Percentiles rank a stretch among this genome's conserved stretches.
phyloP scores from a whole-genome alignment of 2,888 invertebrate species.

The Agriotes lineatus region DNA sequence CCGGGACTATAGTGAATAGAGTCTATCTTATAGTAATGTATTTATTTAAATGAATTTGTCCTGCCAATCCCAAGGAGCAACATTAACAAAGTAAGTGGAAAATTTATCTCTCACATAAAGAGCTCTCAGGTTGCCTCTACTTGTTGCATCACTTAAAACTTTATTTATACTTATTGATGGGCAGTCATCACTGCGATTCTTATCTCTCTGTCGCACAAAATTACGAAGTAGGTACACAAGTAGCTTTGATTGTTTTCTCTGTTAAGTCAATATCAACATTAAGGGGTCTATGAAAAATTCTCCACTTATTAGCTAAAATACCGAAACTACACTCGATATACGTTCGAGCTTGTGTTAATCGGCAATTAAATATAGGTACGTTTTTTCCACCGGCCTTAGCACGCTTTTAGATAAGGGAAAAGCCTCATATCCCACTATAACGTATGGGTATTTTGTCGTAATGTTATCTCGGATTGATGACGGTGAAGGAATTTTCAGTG shows the following conservation, averaged over 20 bases:
- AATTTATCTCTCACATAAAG: constrained; percentile 31
- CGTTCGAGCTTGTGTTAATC: background rate
- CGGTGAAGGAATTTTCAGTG: constrained; percentile 2
- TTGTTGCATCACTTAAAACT: constrained; percentile 28
- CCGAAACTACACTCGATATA: background rate
- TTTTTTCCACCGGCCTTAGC: background rate
- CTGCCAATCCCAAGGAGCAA: constrained; percentile 17
- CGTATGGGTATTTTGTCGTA: constrained; percentile 6
- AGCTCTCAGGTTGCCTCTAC: constrained; percentile 34
- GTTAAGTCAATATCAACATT: background rate
- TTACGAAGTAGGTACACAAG: background rate
- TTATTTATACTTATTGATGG: constrained; percentile 19
- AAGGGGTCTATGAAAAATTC: constrained; percentile 1
- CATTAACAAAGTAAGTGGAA: constrained; percentile 32
- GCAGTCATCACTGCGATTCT: background rate
- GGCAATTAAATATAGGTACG: background rate
- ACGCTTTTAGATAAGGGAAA: background rate
- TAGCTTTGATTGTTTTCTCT: background rate
- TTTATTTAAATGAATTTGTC: background rate
- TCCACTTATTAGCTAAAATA: constrained; percentile 1
- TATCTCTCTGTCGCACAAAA: background rate
- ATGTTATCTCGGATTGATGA: background rate
- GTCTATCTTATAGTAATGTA: background rate
- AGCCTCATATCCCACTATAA: constrained; percentile 1
- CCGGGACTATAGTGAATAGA: too few species aligned